Evolutionary conservation across 2,113 vertebrate genomes (phyloP).

Genomic region (Gymnobelideus leadbeateri): DNA sequence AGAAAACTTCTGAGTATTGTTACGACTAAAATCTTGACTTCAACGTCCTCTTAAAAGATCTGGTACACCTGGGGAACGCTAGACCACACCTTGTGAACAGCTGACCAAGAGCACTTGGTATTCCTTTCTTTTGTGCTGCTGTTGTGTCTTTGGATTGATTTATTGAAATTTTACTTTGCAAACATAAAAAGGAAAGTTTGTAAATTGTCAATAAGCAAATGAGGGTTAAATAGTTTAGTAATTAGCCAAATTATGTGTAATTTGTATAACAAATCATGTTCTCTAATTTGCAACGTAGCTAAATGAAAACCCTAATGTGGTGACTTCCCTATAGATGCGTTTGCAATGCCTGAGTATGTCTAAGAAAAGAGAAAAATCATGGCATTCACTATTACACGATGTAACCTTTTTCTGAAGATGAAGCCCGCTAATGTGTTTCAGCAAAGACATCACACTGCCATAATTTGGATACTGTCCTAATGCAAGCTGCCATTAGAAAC

Average conservation of each 20-base stretch:
- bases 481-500: constrained; percentile 69
- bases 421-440: constrained; percentile 72
- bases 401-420: constrained; percentile 56
- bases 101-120: background rate
- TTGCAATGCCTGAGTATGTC: background rate
- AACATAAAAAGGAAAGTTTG: constrained; percentile 4
- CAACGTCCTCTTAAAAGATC: background rate
- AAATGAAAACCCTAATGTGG: constrained; percentile 14
- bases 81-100: background rate
- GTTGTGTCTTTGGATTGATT: background rate
- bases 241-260: constrained; percentile 39
- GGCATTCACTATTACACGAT: constrained; percentile 30
- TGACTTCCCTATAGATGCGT: background rate
- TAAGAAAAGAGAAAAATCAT: background rate
- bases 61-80: background rate
- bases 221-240: constrained; percentile 37
- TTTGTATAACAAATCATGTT: constrained; percentile 4
- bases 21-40: background rate
- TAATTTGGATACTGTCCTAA: constrained; percentile 78
- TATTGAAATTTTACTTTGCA: background rate
- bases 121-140: background rate
- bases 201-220: constrained; percentile 40
- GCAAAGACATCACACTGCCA: constrained; percentile 63
- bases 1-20: background rate
- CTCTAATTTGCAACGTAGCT: constrained; percentile 16